Conservation (phyloP, 2,888 invertebrate genomes). For the Hyles lineata region DNA sequence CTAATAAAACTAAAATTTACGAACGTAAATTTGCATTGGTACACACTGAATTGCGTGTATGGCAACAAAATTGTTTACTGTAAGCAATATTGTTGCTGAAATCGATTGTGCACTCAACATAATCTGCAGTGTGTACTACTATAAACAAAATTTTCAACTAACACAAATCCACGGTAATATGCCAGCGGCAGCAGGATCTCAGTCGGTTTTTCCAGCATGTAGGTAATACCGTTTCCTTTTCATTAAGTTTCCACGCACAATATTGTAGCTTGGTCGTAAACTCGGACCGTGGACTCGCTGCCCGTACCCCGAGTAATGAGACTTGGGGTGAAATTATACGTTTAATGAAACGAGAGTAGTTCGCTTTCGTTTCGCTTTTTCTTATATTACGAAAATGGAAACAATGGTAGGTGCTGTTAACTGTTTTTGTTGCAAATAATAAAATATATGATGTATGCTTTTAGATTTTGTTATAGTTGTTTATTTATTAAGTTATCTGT, state of each 20-base stretch:
- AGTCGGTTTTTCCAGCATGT: constrained; percentile 54
- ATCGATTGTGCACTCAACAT: too few relatives aligned
- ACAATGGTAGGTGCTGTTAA: constrained; percentile 1
- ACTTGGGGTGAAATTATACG: constrained; percentile 70
- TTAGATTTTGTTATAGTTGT: too few relatives aligned
- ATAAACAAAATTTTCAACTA: background rate
- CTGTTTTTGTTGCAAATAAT: constrained; percentile 3
- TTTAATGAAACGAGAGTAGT: constrained; percentile 70
- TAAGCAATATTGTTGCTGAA: too few relatives aligned
- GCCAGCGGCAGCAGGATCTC: background rate
- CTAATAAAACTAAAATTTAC: too few relatives aligned
- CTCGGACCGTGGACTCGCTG: constrained; percentile 63
- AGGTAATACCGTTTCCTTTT: constrained; percentile 72
- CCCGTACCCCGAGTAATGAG: constrained; percentile 66
- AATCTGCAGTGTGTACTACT: background rate
- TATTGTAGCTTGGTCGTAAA: constrained; percentile 76
- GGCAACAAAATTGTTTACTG: too few relatives aligned
- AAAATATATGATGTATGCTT: background rate
- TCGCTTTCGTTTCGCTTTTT: constrained; percentile 46
- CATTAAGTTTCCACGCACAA: constrained; percentile 80
- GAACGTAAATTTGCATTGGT: too few relatives aligned
- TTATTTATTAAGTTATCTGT: too few relatives aligned
- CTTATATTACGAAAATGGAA: constrained; percentile 22
- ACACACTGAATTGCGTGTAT: too few relatives aligned
- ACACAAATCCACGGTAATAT: background rate